Base-by-base conservation (phyloP, 2,888 invertebrate species). In the Cantharis rufa region DNA sequence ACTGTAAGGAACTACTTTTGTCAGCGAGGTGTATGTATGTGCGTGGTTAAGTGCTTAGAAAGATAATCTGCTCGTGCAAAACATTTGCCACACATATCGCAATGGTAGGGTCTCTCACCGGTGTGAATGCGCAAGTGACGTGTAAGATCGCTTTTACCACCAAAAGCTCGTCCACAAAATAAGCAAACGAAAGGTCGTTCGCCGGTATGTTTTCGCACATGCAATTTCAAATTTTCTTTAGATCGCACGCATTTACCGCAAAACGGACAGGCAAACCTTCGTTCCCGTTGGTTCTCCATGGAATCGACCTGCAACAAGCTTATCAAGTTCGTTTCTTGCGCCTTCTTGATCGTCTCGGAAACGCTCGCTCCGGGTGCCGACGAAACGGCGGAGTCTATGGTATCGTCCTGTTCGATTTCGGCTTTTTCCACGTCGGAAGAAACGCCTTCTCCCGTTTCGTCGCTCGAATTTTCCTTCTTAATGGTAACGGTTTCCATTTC, bases 61-160 rank as follows among this genome's bases (percentile, higher is more conserved):
- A 96, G 92, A 86, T 96, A 96, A 87, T 96, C 96, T 73, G 96
- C 96, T 71, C 96, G 91, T 24, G 96, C 96, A 88, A 96, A 96
- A 87, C 96, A 96, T 88, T 96, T 96, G 81, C 96, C 96, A 88
- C 96, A 96, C 87, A 96, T 95, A 88, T 96, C 96, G 89, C 96
- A 96, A 87, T 96, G 96, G 88, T 96, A 96, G 32, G 96, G 96
- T 78, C 96, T 90, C 88, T 96, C 96, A 62, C 96, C 96, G 11
- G 96, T 96, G 87, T 96, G 96, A 81, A 96, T 96, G 81, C 96
- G 92, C 80, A 96, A 90, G 87, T 96, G 96, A 27, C 96, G 92
- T 15, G 96, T 96, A 82, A 96, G 89, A 86, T 96, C 96, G 85
- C 95, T 95, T 88, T 96, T 96, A 24, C 96, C 96, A 4, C 96